phyloP scores from a whole-genome alignment of 2,888 invertebrate species.

The Thereva unica region DNA sequence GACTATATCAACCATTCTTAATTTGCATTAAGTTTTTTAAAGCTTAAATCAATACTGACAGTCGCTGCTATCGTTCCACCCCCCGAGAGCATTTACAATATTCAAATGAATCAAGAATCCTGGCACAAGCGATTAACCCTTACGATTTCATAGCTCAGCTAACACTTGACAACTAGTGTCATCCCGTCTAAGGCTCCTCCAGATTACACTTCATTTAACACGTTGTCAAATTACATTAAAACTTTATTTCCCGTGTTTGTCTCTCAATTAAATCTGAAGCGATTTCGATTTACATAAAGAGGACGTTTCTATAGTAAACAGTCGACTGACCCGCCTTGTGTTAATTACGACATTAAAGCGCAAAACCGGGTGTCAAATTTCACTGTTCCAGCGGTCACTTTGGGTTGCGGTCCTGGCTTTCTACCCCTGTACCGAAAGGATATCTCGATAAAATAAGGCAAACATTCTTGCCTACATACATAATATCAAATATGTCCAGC shows the following conservation, averaged over 20 bases:
- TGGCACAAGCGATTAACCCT: too few species aligned
- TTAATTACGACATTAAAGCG: slow-evolving; percentile 37
- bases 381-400: background rate
- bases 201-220: slow-evolving; percentile 41
- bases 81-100: too few species aligned
- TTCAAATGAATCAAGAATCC: too few species aligned
- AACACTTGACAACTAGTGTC: too few species aligned
- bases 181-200: too few species aligned
- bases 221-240: slow-evolving; percentile 41
- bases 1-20: too few species aligned
- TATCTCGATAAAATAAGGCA: background rate
- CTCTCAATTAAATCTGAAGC: slow-evolving; percentile 41
- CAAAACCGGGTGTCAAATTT: slow-evolving; percentile 16
- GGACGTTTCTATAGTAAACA: slow-evolving; percentile 25
- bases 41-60: too few species aligned
- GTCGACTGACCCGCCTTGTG: slow-evolving; percentile 5
- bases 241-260: slow-evolving; percentile 41
- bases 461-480: background rate
- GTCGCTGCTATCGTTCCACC: too few species aligned
- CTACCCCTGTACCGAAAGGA: too few species aligned
- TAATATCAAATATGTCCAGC: background rate
- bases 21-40: too few species aligned
- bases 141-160: too few species aligned
- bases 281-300: slow-evolving; percentile 41
- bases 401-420: slow-evolving; percentile 17